phyloP scores from a whole-genome alignment of 2,113 vertebrate genomes.

The Beaufortia kweichowensis region DNA sequence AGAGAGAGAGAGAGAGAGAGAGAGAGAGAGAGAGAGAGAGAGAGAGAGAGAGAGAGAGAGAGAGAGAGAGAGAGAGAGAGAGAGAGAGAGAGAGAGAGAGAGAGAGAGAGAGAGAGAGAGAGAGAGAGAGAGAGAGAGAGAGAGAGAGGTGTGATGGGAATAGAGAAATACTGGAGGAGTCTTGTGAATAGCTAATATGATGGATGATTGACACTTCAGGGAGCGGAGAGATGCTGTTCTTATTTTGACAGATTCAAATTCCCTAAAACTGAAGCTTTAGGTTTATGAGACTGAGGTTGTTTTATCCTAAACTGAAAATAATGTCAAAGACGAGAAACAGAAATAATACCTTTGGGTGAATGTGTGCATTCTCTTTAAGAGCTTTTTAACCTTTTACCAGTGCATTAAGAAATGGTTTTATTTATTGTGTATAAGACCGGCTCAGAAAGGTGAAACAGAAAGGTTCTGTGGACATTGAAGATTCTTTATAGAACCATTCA shows the following conservation, averaged over 20 bases:
- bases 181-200: slow-evolving; percentile 27
- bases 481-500: no score
- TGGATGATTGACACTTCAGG: slow-evolving; percentile 23
- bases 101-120: background rate
- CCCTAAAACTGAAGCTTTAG: background rate
- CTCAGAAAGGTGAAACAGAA: no score
- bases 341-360: background rate
- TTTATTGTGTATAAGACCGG: background rate
- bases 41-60: background rate
- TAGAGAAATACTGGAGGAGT: background rate
- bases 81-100: background rate
- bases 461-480: no score
- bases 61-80: background rate
- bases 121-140: background rate
- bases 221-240: background rate
- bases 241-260: slow-evolving; percentile 13
- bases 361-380: background rate
- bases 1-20: background rate
- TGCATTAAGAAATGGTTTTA: background rate
- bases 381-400: no score
- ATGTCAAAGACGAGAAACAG: background rate
- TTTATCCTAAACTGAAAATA: background rate
- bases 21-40: background rate
- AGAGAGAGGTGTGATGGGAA: slow-evolving; percentile 3
- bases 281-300: background rate